Conservation (phyloP, 2,888 invertebrate species). For the Dendrolimus houi region DNA sequence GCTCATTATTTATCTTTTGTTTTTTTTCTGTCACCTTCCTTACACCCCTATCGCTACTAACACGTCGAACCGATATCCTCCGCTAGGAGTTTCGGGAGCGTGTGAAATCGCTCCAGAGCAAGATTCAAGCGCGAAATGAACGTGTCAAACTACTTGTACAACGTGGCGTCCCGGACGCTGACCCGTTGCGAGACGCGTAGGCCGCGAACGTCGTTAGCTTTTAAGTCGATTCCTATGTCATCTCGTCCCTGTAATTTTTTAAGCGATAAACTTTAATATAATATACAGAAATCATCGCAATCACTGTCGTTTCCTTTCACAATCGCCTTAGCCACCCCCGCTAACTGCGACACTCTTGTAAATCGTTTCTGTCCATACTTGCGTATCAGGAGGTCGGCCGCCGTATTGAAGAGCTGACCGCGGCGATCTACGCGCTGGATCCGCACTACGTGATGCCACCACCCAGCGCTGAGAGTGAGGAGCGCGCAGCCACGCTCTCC, state of each 20-base stretch:
- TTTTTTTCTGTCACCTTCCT: slow-evolving; percentile 63
- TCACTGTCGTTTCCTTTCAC: slow-evolving; percentile 59
- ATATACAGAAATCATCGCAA: slow-evolving; percentile 61
- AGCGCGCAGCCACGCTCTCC: slow-evolving; percentile 73
- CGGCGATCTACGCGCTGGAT: slow-evolving; percentile 84
- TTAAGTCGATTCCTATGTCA: slow-evolving; percentile 46
- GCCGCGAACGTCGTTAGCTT: slow-evolving; percentile 32
- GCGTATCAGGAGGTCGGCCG: slow-evolving; percentile 82
- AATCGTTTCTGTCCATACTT: slow-evolving; percentile 72
- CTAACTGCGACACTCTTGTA: slow-evolving; percentile 52
- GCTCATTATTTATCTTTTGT: slow-evolving; percentile 47
- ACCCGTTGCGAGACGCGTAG: slow-evolving; percentile 82
- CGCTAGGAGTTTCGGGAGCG: slow-evolving; percentile 89
- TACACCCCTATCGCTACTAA: slow-evolving; percentile 53
- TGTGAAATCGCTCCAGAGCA: slow-evolving; percentile 90
- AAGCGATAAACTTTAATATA: slow-evolving; percentile 36
- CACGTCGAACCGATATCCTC: slow-evolving; percentile 62
- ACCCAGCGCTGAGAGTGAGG: slow-evolving; percentile 80
- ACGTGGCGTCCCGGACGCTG: slow-evolving; percentile 90
- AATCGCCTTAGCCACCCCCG: slow-evolving; percentile 21
- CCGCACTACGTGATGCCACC: slow-evolving; percentile 80
- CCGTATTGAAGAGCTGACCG: slow-evolving; percentile 83
- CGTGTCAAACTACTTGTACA: slow-evolving; percentile 91
- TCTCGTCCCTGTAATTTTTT: slow-evolving; percentile 49
- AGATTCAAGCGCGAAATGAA: slow-evolving; percentile 91